These are phyloP conservation scores for Eucriotettix oculatus DNA, from an alignment of 2,888 invertebrate species.

Conservation along the genomic window DNA sequence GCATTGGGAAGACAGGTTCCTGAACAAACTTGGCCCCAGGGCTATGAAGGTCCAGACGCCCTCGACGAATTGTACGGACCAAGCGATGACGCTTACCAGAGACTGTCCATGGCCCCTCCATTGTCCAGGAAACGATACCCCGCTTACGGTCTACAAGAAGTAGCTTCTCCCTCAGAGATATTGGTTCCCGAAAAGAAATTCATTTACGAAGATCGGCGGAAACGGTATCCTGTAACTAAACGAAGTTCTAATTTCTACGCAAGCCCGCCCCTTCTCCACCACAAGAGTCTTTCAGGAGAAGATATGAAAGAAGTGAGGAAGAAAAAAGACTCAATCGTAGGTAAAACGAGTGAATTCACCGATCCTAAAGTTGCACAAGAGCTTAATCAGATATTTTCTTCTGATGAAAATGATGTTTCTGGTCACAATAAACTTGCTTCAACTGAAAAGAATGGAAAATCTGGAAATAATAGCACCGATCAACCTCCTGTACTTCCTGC, in stretches of 20 bases:
- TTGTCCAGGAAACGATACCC: background rate
- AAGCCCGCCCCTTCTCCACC: constrained; percentile 16
- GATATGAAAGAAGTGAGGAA: background rate
- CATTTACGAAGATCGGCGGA: constrained; percentile 17
- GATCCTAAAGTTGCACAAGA: constrained; percentile 32
- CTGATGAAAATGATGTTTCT: background rate
- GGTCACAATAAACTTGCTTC: background rate
- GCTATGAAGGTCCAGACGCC: background rate
- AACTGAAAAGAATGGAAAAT: background rate
- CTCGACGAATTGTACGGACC: background rate
- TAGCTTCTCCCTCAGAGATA: background rate
- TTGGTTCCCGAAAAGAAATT: constrained; percentile 1
- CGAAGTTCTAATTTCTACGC: constrained; percentile 32
- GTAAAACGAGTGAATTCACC: constrained; percentile 32
- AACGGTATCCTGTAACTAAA: constrained; percentile 50
- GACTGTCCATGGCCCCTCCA: background rate
- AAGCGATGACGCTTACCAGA: background rate
- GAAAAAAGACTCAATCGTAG: background rate
- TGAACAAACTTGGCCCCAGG: background rate
- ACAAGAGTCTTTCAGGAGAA: background rate
- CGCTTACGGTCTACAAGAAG: background rate
- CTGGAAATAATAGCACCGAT: background rate
- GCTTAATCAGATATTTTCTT: constrained; percentile 10
- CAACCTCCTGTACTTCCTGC: too few relatives aligned
- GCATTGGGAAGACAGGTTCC: background rate